These are phyloP conservation scores for Trichoplusia ni DNA, from an alignment of 1,140 invertebrate genomes.

Conservation along the genomic window DNA sequence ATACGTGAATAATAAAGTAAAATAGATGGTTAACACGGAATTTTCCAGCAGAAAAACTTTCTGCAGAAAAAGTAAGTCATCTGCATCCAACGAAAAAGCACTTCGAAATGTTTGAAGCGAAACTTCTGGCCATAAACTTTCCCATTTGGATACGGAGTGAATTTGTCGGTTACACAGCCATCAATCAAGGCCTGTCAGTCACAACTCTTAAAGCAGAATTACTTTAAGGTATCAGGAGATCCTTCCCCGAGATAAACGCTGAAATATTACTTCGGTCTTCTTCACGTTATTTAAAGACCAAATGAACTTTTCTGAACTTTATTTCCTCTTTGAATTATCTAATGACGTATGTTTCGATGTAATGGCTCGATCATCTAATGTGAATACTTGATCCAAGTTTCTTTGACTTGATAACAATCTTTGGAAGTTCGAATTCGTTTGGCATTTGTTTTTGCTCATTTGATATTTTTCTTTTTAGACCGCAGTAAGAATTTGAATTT, in stretches of 20 bases:
- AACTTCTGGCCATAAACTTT: slow-evolving; percentile 43
- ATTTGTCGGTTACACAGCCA: slow-evolving; percentile 64
- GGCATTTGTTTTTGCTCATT: neutral
- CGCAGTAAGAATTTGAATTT: too few relatives aligned
- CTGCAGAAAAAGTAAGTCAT: too few relatives aligned
- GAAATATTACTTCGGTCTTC: slow-evolving; percentile 55
- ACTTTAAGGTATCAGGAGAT: slow-evolving; percentile 67
- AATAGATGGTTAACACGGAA: too few relatives aligned
- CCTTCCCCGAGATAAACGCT: slow-evolving; percentile 57
- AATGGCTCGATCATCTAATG: neutral
- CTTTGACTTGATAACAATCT: slow-evolving; percentile 5
- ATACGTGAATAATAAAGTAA: too few relatives aligned
- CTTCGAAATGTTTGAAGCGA: neutral
- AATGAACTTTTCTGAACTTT: slow-evolving; percentile 12
- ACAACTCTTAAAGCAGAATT: slow-evolving; percentile 69
- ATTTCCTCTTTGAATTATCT: slow-evolving; percentile 19
- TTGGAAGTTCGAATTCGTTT: slow-evolving; percentile 13
- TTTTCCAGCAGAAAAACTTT: too few relatives aligned
- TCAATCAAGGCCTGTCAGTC: slow-evolving; percentile 68
- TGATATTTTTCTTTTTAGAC: too few relatives aligned
- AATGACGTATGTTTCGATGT: neutral
- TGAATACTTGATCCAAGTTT: slow-evolving; percentile 5
- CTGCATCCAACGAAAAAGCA: neutral
- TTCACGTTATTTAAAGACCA: slow-evolving; percentile 22
- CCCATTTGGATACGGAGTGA: slow-evolving; percentile 53